Conservation (phyloP, 2,113 vertebrate genomes). For the Eidolon helvum region DNA sequence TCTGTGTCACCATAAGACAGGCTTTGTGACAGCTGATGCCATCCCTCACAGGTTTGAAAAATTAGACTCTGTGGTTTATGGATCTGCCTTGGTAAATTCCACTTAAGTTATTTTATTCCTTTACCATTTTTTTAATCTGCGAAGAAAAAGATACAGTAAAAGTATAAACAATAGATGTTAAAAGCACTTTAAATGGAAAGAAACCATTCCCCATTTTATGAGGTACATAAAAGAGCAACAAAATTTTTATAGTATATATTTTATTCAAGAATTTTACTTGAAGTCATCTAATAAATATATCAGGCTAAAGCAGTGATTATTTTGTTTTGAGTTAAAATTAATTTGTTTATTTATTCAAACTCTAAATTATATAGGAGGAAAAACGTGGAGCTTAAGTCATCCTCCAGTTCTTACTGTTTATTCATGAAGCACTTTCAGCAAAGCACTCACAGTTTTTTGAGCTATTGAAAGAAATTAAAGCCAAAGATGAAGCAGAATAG, state of each 20-base stretch:
- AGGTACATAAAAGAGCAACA: not conserved
- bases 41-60: not conserved
- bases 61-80: not conserved
- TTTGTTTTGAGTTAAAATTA: conserved; percentile 59
- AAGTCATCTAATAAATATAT: conserved; percentile 23
- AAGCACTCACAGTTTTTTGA: not conserved
- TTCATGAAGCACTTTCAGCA: conserved; percentile 30
- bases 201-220: not conserved
- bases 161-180: not conserved
- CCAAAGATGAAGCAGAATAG: not conserved
- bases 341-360: conserved; percentile 57
- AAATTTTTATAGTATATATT: not conserved
- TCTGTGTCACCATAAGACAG: not conserved
- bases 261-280: conserved; percentile 27
- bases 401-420: conserved; percentile 38
- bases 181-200: conserved; percentile 33
- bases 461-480: conserved; percentile 4
- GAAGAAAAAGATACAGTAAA: conserved; percentile 29
- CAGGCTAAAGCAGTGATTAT: conserved; percentile 22
- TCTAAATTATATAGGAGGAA: conserved; percentile 30
- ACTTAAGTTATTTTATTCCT: not conserved
- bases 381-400: not conserved
- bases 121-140: conserved; percentile 8
- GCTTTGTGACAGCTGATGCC: not conserved
- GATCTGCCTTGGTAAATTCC: not conserved